phyloP scores from a whole-genome alignment of 2,113 vertebrate species.

The Isurus oxyrinchus region DNA sequence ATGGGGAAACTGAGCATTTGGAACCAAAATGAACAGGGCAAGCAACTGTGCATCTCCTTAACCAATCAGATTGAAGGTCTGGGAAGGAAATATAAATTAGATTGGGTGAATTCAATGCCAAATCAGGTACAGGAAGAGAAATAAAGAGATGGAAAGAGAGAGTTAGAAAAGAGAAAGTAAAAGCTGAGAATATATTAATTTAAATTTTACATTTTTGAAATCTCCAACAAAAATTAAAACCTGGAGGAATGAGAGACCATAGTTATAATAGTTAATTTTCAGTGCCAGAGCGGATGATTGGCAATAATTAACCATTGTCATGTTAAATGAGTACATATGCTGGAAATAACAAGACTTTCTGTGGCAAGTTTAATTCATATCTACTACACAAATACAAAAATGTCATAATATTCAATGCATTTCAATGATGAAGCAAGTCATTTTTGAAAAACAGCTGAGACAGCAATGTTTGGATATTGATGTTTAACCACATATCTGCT shows the following conservation, averaged over 20 bases:
- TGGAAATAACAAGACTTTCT: no score
- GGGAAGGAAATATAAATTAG: not conserved
- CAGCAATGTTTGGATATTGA: no score
- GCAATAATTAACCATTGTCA: no score
- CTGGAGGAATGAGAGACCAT: not conserved
- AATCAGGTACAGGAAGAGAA: not conserved
- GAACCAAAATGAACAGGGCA: not conserved
- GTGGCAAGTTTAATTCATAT: no score
- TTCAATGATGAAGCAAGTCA: no score
- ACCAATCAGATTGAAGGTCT: not conserved
- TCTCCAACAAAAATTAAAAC: not conserved
- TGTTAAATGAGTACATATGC: no score
- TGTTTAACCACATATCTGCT: no score
- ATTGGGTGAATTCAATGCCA: not conserved
- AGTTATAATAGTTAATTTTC: not conserved
- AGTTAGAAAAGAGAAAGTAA: no score
- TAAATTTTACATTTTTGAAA: not conserved
- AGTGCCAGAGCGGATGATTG: not conserved
- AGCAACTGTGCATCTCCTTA: not conserved
- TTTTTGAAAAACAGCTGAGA: no score
- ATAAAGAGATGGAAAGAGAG: not conserved
- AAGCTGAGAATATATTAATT: not conserved
- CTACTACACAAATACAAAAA: no score
- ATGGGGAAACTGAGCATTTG: no score
- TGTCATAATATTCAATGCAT: no score